These are phyloP conservation scores for Hypomesus transpacificus DNA, from an alignment of 2,113 vertebrate species.

Conservation along the genomic window DNA sequence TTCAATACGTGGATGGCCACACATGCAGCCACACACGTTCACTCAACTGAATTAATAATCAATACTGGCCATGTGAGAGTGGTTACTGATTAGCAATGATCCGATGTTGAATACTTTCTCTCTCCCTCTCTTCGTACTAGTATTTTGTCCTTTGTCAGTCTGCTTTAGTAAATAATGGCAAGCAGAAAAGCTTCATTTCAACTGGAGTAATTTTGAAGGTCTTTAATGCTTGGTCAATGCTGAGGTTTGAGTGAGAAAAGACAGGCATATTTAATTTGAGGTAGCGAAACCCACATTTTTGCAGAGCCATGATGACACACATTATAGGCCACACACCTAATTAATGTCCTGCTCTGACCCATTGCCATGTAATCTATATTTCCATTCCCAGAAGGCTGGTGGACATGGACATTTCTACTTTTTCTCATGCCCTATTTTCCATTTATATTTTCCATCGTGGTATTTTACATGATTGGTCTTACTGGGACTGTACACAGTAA, in stretches of 20 bases:
- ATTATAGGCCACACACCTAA: background rate
- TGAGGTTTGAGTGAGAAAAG: background rate
- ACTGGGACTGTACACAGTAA: too few species aligned
- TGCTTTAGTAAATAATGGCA: background rate
- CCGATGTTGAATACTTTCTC: background rate
- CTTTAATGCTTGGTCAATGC: background rate
- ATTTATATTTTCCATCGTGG: background rate
- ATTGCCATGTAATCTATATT: too few species aligned
- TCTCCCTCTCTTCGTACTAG: background rate
- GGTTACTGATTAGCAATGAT: too few species aligned
- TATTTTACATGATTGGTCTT: background rate
- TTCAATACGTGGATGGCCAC: too few species aligned
- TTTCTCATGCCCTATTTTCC: background rate
- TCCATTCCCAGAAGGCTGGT: too few species aligned
- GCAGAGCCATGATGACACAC: background rate
- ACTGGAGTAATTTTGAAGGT: background rate
- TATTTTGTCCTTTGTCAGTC: background rate
- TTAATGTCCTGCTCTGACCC: background rate
- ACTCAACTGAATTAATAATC: too few species aligned
- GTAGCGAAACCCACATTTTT: background rate
- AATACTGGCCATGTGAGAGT: too few species aligned
- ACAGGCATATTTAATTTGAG: background rate
- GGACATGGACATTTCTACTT: too few species aligned
- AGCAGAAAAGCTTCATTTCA: background rate
- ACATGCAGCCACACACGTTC: too few species aligned